Conservation (phyloP, 2,113 vertebrate species). For the Perca flavescens region DNA sequence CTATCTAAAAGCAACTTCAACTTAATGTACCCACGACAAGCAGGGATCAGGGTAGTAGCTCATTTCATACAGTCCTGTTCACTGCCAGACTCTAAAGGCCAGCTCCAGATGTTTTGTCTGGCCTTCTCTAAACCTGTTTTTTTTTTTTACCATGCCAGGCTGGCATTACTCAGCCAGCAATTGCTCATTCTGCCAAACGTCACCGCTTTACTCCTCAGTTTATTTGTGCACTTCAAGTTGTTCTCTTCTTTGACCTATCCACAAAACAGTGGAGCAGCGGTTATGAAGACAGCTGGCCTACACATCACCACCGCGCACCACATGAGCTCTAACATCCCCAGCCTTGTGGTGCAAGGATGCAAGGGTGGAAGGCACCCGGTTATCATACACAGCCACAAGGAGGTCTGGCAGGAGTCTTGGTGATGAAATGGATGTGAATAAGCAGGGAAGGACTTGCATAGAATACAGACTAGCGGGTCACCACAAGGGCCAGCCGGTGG, state of each 20-base stretch:
- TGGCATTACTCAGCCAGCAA: slow-evolving; percentile 33
- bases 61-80: slow-evolving; percentile 11
- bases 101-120: slow-evolving; percentile 59
- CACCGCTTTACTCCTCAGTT: slow-evolving; percentile 19
- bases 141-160: slow-evolving; percentile 30
- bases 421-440: slow-evolving; percentile 61
- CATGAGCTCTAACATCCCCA: slow-evolving; percentile 44
- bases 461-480: slow-evolving; percentile 46
- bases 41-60: background rate
- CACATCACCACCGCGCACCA: slow-evolving; percentile 40
- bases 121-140: slow-evolving; percentile 6
- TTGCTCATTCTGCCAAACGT: slow-evolving; percentile 24
- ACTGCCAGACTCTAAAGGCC: slow-evolving; percentile 32
- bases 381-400: slow-evolving; percentile 53
- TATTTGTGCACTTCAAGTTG: slow-evolving; percentile 19
- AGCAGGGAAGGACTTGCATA: slow-evolving; percentile 30
- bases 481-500: slow-evolving; percentile 53
- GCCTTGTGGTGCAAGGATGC: slow-evolving; percentile 51
- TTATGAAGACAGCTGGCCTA: slow-evolving; percentile 43
- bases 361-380: slow-evolving; percentile 48
- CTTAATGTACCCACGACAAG: background rate
- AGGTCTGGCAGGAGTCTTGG: slow-evolving; percentile 57
- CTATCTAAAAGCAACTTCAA: background rate
- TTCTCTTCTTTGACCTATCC: slow-evolving; percentile 36
- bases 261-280: slow-evolving; percentile 23